Conservation (phyloP, 2,888 invertebrate species). For the Lamproptera curius region DNA sequence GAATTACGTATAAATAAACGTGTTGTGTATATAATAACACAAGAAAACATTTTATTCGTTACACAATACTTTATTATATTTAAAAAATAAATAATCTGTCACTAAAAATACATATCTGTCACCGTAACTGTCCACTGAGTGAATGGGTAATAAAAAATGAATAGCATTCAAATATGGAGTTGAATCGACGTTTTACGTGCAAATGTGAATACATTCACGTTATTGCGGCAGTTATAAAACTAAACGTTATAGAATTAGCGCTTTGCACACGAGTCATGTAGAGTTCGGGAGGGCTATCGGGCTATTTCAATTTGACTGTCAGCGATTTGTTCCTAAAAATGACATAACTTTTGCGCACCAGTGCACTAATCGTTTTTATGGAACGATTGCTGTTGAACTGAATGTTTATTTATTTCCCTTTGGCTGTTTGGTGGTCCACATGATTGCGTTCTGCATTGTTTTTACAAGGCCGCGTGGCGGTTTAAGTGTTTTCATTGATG, state of each 20-base stretch:
- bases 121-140: too few species aligned
- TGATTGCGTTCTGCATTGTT: slow-evolving; percentile 54
- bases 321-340: slow-evolving; percentile 18
- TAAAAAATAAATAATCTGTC: too few species aligned
- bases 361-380: slow-evolving; percentile 57
- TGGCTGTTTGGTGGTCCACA: slow-evolving; percentile 39
- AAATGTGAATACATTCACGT: background rate
- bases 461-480: slow-evolving; percentile 58
- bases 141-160: too few species aligned
- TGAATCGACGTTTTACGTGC: too few species aligned
- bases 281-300: slow-evolving; percentile 13
- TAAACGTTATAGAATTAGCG: slow-evolving; percentile 5
- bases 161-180: too few species aligned
- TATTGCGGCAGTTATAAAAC: background rate
- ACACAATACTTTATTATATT: too few species aligned
- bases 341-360: slow-evolving; percentile 17
- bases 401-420: slow-evolving; percentile 41
- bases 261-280: slow-evolving; percentile 14
- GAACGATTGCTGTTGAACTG: slow-evolving; percentile 59
- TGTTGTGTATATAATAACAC: too few species aligned
- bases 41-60: too few species aligned
- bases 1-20: too few species aligned
- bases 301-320: slow-evolving; percentile 11
- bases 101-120: too few species aligned
- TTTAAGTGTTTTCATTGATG: slow-evolving; percentile 60